These are phyloP conservation scores for Etheostoma spectabile DNA, from an alignment of 2,113 vertebrate species.

Conservation along the genomic window DNA sequence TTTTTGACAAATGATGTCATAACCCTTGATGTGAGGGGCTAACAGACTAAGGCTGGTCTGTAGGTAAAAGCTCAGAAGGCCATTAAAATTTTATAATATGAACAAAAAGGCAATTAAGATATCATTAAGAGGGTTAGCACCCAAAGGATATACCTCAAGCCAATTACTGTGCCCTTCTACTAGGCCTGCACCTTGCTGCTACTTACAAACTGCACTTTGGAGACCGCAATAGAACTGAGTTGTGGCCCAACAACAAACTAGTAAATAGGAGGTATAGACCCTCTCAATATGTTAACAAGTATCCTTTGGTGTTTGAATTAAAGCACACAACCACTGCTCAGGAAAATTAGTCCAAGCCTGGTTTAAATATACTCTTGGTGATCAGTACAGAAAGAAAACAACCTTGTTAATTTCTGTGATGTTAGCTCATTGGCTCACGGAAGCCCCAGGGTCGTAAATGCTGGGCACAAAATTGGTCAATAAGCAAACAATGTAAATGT, in stretches of 20 bases:
- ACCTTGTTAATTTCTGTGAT: conserved; percentile 38
- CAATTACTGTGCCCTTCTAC: conserved; percentile 53
- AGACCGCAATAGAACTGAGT: conserved; percentile 35
- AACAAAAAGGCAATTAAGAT: conserved; percentile 81
- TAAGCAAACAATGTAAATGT: conserved; percentile 53
- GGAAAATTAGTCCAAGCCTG: conserved; percentile 21
- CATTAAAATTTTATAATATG: conserved; percentile 80
- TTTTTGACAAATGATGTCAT: conserved; percentile 77
- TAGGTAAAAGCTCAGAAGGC: conserved; percentile 67
- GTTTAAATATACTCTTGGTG: conserved; percentile 40
- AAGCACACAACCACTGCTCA: conserved; percentile 25
- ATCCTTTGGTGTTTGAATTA: conserved; percentile 48
- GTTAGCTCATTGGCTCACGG: conserved; percentile 27
- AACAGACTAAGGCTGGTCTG: conserved; percentile 61
- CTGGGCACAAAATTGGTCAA: conserved; percentile 35
- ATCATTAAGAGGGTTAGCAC: conserved; percentile 74
- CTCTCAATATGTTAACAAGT: conserved; percentile 49
- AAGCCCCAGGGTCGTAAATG: conserved; percentile 30
- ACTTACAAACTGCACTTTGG: conserved; percentile 50
- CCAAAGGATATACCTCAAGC: conserved; percentile 66
- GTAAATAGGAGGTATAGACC: conserved; percentile 30
- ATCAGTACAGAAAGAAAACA: conserved; percentile 21
- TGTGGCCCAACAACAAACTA: conserved; percentile 46
- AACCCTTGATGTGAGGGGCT: conserved; percentile 64
- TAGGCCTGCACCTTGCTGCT: conserved; percentile 10